These are phyloP conservation scores for Scatophagus argus DNA, from an alignment of 2,113 vertebrate genomes.

Conservation along the genomic window DNA sequence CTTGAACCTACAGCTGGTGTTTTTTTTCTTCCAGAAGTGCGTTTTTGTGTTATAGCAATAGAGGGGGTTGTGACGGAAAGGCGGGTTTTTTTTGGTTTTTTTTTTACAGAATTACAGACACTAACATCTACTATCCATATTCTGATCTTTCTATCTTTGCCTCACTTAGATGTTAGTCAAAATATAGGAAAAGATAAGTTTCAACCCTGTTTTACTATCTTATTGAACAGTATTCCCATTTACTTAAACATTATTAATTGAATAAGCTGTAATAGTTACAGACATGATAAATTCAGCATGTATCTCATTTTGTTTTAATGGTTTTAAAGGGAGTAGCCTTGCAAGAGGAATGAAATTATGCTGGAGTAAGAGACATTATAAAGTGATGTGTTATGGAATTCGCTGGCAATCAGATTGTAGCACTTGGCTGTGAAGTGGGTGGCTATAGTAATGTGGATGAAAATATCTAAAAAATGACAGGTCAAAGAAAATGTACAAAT, in stretches of 20 bases:
- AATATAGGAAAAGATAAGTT: background rate
- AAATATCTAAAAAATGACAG: conserved; percentile 38
- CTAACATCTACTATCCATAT: background rate
- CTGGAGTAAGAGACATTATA: conserved; percentile 36
- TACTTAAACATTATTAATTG: background rate
- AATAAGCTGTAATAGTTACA: conserved; percentile 8
- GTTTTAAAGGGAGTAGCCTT: conserved; percentile 16
- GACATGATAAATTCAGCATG: background rate
- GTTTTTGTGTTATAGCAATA: conserved; percentile 18
- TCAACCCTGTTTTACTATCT: background rate
- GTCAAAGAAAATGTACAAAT: conserved; percentile 39
- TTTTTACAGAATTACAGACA: background rate
- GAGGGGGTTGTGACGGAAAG: background rate
- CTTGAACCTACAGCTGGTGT: conserved; percentile 44
- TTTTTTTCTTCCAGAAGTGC: conserved; percentile 7
- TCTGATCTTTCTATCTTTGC: background rate
- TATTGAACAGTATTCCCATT: background rate
- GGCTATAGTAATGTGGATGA: conserved; percentile 51
- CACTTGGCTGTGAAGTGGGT: conserved; percentile 58
- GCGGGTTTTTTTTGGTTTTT: no score
- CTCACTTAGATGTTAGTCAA: background rate
- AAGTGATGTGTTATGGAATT: conserved; percentile 50
- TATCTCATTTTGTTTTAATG: conserved; percentile 10
- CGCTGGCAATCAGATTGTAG: conserved; percentile 46
- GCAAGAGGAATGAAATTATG: conserved; percentile 44